Conservation (phyloP, 2,888 invertebrate genomes). For the Folsomia manolachei region DNA sequence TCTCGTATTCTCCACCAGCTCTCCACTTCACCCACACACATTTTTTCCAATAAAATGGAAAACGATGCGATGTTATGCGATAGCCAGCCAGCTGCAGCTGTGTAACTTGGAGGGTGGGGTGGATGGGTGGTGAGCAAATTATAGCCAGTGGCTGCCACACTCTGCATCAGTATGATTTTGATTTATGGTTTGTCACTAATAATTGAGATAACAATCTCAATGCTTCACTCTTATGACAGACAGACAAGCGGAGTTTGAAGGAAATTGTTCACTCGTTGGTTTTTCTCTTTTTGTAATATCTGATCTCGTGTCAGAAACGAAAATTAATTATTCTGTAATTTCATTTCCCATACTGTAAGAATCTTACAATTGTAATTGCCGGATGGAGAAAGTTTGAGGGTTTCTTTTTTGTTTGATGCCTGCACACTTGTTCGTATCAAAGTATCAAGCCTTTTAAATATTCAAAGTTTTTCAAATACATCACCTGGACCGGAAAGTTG, state of each 20-base stretch:
- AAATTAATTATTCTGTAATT: neutral
- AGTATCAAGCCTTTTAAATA: neutral
- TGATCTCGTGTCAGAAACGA: neutral
- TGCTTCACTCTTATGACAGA: neutral
- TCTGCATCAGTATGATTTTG: neutral
- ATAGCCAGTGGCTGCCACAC: neutral
- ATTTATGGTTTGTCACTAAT: neutral
- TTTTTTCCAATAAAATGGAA: neutral
- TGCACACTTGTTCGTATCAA: too few relatives aligned
- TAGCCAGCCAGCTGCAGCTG: too few relatives aligned
- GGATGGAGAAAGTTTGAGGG: too few relatives aligned
- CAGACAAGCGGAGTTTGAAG: too few relatives aligned
- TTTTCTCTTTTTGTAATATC: neutral
- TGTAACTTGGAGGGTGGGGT: neutral
- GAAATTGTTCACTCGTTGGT: too few relatives aligned
- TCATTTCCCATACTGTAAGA: too few relatives aligned
- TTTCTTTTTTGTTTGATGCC: too few relatives aligned
- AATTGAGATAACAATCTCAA: neutral
- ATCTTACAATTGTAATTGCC: too few relatives aligned
- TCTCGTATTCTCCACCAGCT: neutral
- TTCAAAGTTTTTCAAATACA: neutral
- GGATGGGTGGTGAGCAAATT: too few relatives aligned
- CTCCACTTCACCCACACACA: neutral
- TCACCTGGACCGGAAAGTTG: too few relatives aligned
- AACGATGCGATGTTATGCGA: neutral